Evolutionary conservation across 2,113 vertebrate genomes (phyloP), one percentile per base, ranked within the genome.

Genomic region (Oreochromis aureus): DNA sequence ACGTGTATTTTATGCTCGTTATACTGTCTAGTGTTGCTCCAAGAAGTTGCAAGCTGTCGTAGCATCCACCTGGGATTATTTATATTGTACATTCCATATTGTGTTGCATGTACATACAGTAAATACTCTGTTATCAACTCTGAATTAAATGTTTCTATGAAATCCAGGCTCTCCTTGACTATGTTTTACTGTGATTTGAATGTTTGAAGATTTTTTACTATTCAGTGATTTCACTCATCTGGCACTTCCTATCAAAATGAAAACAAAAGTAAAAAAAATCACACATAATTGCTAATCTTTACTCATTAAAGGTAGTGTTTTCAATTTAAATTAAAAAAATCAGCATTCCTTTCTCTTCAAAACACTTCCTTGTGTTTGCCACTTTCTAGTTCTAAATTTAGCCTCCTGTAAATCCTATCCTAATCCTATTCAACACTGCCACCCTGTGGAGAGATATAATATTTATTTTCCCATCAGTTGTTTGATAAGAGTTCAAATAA

Each of bases 91-190:
- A 97, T 97, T 97, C 0, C 97, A 97, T 97, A 96, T 98, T 96
- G 97, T 98, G 97, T 98, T 97, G 98, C 98, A 99, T 99, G 98
- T 98, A 98, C 97, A 99, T 98, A 97, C 48, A 83, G 87, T 87
- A 96, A 93, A 96, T 97, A 97, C 95, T 95, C 96, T 97, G 97
- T 76, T 92, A 86, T 97, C 95, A 82, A 73, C 59, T 97, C 96
- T 97, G 96, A 97, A 99, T 98, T 98, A 98, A 99, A 99, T 95
- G 96, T 98, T 98, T 98, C 91, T 98, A 99, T 93, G 92, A 97
- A 98, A 96, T 48, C n/a, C 15, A 46, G 30, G 18, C 3, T 24
- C 7, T 44, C n/a, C 8, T 4, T 19, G 12, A 30, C 55, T 48
- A 73, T 7, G 11, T 27, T 41, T 71, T 24, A 24, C n/a, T 44